These are phyloP conservation scores for Sinonovacula constricta DNA, from an alignment of 1,140 invertebrate genomes.

Conservation along the genomic window DNA sequence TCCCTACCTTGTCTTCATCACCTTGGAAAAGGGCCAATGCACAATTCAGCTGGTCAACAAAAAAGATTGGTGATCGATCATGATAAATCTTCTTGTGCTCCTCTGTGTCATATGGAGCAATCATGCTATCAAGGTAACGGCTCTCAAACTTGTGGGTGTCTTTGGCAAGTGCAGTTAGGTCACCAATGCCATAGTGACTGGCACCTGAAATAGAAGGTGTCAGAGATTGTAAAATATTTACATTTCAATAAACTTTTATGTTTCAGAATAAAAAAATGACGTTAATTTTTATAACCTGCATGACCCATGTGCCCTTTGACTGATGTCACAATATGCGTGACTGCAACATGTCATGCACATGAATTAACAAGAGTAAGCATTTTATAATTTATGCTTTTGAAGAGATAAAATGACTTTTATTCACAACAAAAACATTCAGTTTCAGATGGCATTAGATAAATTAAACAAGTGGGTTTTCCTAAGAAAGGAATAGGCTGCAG, in stretches of 20 bases:
- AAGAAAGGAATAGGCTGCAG: too few species aligned
- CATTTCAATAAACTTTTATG: background rate
- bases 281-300: too few species aligned
- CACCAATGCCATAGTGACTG: conserved; percentile 76
- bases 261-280: conserved; percentile 2
- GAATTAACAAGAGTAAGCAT: too few species aligned
- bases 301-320: too few species aligned
- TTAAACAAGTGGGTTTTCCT: too few species aligned
- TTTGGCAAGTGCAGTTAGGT: conserved; percentile 67
- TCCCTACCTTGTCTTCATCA: conserved; percentile 76
- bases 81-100: conserved; percentile 62
- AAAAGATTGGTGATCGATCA: conserved; percentile 76
- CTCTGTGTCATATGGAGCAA: conserved; percentile 70
- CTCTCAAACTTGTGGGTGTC: conserved; percentile 80
- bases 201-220: conserved; percentile 61
- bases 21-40: conserved; percentile 78
- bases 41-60: conserved; percentile 71
- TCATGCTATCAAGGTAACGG: conserved; percentile 75
- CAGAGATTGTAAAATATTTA: background rate
- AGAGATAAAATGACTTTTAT: too few species aligned
- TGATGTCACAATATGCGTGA: too few species aligned
- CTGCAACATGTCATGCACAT: too few species aligned
- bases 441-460: too few species aligned
- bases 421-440: too few species aligned
- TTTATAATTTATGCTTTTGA: too few species aligned